These are phyloP conservation scores for Eristalis arbustorum DNA, from an alignment of 2,888 invertebrate species.

Conservation along the genomic window DNA sequence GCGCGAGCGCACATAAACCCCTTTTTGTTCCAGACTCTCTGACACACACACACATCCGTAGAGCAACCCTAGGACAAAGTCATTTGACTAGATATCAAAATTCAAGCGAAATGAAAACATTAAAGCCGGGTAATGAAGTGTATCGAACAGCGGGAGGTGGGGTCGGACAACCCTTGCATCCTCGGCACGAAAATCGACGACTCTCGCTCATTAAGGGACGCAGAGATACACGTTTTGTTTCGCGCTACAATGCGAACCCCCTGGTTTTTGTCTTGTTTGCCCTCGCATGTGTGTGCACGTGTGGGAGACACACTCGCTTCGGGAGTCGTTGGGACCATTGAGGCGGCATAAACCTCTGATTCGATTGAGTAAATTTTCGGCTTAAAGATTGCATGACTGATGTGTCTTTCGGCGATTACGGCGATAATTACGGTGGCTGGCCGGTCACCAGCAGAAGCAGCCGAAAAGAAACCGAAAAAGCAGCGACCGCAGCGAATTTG, in stretches of 20 bases:
- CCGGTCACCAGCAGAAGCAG: neutral
- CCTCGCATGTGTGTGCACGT: neutral
- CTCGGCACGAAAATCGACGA: neutral
- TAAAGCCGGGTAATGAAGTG: conserved; percentile 69
- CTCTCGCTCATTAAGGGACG: conserved; percentile 39
- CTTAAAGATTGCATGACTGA: neutral
- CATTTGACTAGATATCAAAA: conserved; percentile 62
- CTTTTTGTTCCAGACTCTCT: neutral
- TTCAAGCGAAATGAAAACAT: conserved; percentile 69
- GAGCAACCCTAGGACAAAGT: neutral
- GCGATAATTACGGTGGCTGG: neutral
- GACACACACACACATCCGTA: neutral
- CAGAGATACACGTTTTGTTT: neutral
- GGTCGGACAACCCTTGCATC: conserved; percentile 6
- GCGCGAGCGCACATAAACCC: conserved; percentile 10
- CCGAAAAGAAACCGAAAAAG: neutral
- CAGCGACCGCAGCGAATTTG: neutral
- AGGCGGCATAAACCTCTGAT: too few species aligned
- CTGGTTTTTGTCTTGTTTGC: neutral
- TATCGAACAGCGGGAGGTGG: conserved; percentile 48
- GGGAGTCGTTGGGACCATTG: too few species aligned
- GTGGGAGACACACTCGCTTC: neutral
- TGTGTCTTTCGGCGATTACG: neutral
- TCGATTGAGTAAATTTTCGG: too few species aligned
- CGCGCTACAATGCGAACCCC: neutral